These are phyloP conservation scores for Sula dactylatra DNA, from an alignment of 2,113 vertebrate species.

Conservation along the genomic window DNA sequence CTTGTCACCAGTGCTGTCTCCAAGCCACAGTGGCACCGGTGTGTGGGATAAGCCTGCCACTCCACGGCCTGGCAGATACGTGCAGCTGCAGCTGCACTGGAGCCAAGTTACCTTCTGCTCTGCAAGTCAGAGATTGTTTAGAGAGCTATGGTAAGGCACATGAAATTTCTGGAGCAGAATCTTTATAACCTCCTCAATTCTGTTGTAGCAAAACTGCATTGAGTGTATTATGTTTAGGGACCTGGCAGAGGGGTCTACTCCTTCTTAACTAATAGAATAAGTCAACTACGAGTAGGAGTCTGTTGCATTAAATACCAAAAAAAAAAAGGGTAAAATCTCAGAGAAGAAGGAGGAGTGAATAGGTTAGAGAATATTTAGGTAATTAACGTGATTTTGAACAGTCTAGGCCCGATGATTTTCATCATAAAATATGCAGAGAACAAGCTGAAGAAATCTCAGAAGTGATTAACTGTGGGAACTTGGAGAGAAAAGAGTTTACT, in stretches of 20 bases:
- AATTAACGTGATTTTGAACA: background rate
- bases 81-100: background rate
- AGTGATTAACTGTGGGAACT: background rate
- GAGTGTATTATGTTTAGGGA: background rate
- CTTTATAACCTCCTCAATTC: background rate
- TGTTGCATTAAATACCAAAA: background rate
- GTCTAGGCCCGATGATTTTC: background rate
- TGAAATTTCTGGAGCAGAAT: background rate
- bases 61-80: background rate
- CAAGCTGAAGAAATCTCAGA: background rate
- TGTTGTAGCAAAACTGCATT: accelerated
- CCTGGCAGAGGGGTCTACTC: background rate
- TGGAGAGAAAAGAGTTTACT: background rate
- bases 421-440: background rate
- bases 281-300: accelerated
- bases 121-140: background rate
- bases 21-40: accelerated
- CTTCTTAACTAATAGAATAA: background rate
- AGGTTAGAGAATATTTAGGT: background rate
- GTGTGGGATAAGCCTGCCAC: background rate
- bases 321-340: background rate
- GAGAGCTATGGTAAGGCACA: accelerated
- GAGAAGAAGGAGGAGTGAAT: background rate
- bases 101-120: background rate
- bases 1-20: background rate